Evolutionary conservation across 2,113 vertebrate genomes (phyloP).

Genomic region (Planiliza haematocheilus): DNA sequence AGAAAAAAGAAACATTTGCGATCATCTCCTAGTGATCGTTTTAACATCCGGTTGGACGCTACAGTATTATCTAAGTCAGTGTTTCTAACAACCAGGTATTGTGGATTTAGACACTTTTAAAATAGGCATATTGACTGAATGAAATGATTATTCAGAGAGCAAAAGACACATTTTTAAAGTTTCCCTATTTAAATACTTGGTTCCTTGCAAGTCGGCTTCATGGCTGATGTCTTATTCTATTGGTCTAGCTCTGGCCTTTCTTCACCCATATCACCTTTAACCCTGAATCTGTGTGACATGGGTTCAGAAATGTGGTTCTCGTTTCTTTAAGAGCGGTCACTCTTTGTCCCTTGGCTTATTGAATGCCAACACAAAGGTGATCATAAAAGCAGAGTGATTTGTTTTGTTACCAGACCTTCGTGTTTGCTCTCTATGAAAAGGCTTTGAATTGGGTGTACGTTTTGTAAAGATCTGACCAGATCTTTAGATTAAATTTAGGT

Average conservation of each 20-base stretch:
- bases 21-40: no score
- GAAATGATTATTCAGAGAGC: background rate
- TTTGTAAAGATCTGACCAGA: conserved; percentile 41
- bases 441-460: conserved; percentile 23
- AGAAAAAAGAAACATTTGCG: no score
- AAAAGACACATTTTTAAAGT: background rate
- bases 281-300: conserved; percentile 20
- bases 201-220: background rate
- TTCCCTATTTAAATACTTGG: conserved; percentile 2
- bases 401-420: conserved; percentile 31
- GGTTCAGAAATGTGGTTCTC: conserved; percentile 46
- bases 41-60: no score
- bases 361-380: conserved; percentile 62
- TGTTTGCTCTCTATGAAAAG: conserved; percentile 53
- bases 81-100: no score
- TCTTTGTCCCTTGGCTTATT: conserved; percentile 59
- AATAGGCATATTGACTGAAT: no score
- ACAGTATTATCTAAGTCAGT: no score
- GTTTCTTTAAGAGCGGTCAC: conserved; percentile 43
- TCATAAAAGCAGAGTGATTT: conserved; percentile 61
- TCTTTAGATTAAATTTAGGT: conserved; percentile 33
- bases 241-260: background rate
- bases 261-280: conserved; percentile 46
- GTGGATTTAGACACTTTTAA: no score
- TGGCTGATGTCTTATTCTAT: background rate